Percentiles rank a stretch among this genome's conserved stretches.
Conservation (phyloP, 2,113 vertebrate species). For the Pangasianodon gigas region DNA sequence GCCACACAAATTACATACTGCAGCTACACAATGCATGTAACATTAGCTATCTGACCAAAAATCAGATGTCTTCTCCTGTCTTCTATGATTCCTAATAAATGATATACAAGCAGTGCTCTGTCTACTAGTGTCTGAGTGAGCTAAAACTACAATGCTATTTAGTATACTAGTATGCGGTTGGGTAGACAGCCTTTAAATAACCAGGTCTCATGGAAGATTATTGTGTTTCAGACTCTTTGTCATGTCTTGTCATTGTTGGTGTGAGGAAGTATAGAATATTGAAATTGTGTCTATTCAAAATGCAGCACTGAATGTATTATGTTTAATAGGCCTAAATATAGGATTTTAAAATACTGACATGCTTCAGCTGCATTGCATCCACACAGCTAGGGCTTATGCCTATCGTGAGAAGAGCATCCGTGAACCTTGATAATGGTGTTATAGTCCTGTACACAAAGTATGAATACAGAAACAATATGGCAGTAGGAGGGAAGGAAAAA, state of each 20-base stretch:
- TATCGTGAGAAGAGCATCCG: neutral
- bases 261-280: neutral
- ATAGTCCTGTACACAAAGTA: neutral
- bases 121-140: neutral
- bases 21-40: neutral
- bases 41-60: neutral
- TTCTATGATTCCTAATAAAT: neutral
- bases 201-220: neutral
- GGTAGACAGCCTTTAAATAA: neutral
- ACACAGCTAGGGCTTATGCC: neutral
- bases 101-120: neutral
- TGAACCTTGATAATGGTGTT: neutral
- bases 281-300: neutral
- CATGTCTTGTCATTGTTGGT: neutral
- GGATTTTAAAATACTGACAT: neutral
- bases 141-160: neutral
- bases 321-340: neutral
- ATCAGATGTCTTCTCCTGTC: neutral
- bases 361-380: neutral
- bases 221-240: neutral
- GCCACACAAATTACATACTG: no score
- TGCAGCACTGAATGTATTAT: neutral
- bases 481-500: neutral
- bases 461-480: slow-evolving; percentile 17
- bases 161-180: neutral